phyloP scores from a whole-genome alignment of 2,888 invertebrate species.

The Seladonia tumulorum region DNA sequence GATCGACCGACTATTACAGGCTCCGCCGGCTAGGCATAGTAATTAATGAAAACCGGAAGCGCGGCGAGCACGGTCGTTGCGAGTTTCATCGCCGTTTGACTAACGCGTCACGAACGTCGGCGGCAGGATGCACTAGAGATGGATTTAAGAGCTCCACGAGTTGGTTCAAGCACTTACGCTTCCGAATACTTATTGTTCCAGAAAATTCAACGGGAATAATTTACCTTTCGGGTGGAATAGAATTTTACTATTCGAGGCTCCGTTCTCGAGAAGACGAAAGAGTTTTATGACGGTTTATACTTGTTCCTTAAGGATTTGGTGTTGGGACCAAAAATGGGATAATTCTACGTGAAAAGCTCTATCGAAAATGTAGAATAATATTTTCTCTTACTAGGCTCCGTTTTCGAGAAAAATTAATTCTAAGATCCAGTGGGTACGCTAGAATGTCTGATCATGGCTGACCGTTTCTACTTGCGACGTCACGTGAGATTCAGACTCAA shows the following conservation, averaged over 20 bases:
- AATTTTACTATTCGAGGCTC: no score
- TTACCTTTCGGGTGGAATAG: no score
- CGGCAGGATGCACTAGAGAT: background rate
- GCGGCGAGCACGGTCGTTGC: constrained; percentile 19
- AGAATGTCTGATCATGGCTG: background rate
- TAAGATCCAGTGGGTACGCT: background rate
- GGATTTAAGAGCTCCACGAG: background rate
- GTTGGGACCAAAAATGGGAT: no score
- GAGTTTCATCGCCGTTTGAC: constrained; percentile 28
- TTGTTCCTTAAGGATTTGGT: no score
- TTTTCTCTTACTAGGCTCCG: no score
- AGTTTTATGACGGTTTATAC: no score
- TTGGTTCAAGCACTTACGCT: background rate
- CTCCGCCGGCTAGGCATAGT: constrained; percentile 4
- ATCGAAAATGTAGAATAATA: no score
- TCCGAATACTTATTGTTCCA: no score
- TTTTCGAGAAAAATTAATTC: background rate
- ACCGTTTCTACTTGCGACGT: background rate
- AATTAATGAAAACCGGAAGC: constrained; percentile 63
- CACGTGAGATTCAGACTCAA: background rate
- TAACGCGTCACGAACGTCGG: background rate
- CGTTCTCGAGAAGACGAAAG: no score
- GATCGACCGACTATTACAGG: constrained; percentile 24
- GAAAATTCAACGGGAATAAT: no score
- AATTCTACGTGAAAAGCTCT: no score